Base-by-base conservation (phyloP, 2,888 invertebrate species). In the Aquatica leii region DNA sequence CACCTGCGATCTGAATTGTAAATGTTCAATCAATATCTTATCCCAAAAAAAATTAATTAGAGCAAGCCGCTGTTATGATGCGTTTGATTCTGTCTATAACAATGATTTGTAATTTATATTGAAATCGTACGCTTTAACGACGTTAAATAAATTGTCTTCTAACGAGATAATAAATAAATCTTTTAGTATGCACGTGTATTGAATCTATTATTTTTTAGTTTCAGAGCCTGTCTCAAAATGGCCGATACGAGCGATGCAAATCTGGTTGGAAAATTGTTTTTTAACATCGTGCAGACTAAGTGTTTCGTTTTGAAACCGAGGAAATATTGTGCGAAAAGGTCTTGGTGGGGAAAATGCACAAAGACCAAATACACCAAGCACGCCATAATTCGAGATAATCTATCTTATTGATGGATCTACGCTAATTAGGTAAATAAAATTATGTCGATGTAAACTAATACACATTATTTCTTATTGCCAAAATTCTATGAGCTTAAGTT, bases 201-300 rank as follows among this genome's bases (percentile, higher is more conserved):
- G 12, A 40, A 40, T 40, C 9, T 12, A 24, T 24, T 11, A 1
- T 37, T 21, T 40, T 86, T 66, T 86, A 97, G 97, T 76, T 97
- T 97, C 81, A 90, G 96, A 65, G 90, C 95, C 14, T 98, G 97
- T 78, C 84, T 98, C 69, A 95, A 95, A 80, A 88, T 93, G 82
- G 92, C 94, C 0, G 89, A 90, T 71, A 93, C 94, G 0, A 90
- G 92, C 4, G 91, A 95, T 8, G 93, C 97, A 6, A 93, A 94
- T 78, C 87, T 95, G 82, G 94, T 96, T 57, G 96, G 96, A 1
- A 93, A 93, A 75, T 84, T 97, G 31, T 98, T 95, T 85, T 98
- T 98, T 87, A 95, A 97, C 82, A 86, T 97, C 46, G 91, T 97
- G n/a, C 95, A 95, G 78, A 93, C 94, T 0, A 93, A 95, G 78